Base-by-base conservation (phyloP, 2,113 vertebrate genomes). In the Eurypyga helias region DNA sequence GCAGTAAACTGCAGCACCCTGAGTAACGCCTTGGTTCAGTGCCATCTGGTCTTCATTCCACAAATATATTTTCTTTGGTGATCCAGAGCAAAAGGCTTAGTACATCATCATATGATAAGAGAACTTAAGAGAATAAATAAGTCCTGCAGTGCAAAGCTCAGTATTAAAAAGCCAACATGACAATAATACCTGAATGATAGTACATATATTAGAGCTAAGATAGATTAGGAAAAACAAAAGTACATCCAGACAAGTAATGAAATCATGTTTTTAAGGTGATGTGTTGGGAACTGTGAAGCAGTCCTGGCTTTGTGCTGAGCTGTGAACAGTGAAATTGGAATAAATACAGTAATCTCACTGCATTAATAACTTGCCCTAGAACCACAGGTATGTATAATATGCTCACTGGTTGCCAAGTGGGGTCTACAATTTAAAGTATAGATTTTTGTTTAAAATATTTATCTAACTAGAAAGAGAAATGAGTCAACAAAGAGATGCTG, bases 21-120 rank as follows among this genome's bases (percentile, higher is more conserved):
- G 79, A 64, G 55, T 60, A 67, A 55, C 43, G 5, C 64, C 66
- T 60, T 45, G 75, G 65, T 72, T 93, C 7, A 1, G n/a, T 58
- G 23, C 94, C 96, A 95, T 95, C 97, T 98, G 96, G 79, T 96
- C 95, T 75, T 88, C 65, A 54, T 72, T 38, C 89, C 81, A 70
- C 71, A 95, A 46, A 94, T 89, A 79, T 4, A 76, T 86, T 95
- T 89, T 89, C 64, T 91, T 88, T 64, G 84, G 77, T 45, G 80
- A 92, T 85, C 83, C 57, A 65, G 90, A 90, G 55, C 83, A 76
- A 77, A 43, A 38, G 80, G 69, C 78, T 83, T 25, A 79, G 67
- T 71, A 54, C 61, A 45, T 78, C 71, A 67, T 52, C 66, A n/a
- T 43, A 54, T 21, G 62, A 62, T 41, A 92, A 96, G 33, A 76